These are phyloP conservation scores for Urocolius indicus DNA, from an alignment of 2,113 vertebrate species.

Conservation along the genomic window DNA sequence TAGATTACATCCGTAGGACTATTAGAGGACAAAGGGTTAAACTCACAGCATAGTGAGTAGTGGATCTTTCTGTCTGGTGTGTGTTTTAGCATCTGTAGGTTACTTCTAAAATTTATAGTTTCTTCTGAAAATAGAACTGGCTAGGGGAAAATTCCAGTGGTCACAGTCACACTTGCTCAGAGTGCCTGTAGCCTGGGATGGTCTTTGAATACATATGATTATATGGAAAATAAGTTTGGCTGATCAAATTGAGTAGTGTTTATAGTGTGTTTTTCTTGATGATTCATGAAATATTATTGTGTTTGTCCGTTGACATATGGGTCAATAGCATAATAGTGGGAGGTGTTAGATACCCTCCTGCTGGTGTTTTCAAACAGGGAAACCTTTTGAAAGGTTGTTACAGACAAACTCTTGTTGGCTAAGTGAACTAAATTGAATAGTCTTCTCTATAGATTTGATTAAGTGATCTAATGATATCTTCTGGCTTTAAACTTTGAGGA, in stretches of 20 bases:
- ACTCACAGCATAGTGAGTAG: neutral
- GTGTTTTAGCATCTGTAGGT: neutral
- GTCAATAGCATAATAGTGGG: neutral
- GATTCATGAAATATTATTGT: neutral
- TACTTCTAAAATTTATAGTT: neutral
- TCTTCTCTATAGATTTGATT: neutral
- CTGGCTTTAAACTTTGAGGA: neutral
- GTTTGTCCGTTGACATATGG: neutral
- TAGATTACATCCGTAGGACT: neutral
- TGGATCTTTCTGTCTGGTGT: neutral
- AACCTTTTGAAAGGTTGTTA: neutral
- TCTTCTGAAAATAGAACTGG: neutral
- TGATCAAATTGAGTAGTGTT: neutral
- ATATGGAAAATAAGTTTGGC: neutral
- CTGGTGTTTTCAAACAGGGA: neutral
- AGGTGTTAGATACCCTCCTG: neutral
- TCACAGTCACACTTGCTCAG: fast-evolving
- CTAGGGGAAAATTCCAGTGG: neutral
- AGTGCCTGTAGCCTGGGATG: neutral
- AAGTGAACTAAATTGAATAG: neutral
- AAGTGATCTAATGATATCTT: neutral
- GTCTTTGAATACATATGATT: neutral
- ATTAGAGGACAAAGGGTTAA: neutral
- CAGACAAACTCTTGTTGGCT: neutral
- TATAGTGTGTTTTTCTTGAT: neutral